Evolutionary conservation across 2,113 vertebrate species (phyloP), one percentile per base, ranked within the genome.

Genomic region (Terrapene triunguis): DNA sequence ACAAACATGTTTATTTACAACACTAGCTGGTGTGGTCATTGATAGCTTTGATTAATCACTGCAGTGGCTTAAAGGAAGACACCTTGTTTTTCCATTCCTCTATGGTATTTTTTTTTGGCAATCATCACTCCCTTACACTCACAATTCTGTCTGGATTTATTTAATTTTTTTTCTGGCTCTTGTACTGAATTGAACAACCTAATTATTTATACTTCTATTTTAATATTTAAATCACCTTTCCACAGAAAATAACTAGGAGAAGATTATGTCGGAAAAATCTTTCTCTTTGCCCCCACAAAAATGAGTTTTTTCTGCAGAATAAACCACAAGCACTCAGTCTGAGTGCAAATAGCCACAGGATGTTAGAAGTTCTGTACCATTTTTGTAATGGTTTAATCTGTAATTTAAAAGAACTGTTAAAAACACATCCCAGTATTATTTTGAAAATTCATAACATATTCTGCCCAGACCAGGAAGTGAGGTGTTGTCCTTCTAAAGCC

Each of bases 401-500:
- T 90, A 62, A 91, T 97, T 92, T 82, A 44, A 79, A 84, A 89
- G 79, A 91, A 90, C 88, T 5, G 1, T 94, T 94, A 76, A 84
- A 94, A 96, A 85, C 91, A 81, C 76, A 89, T 65, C 55, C 55
- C 88, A 78, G 69, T 82, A 93, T 96, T 97, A 97, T 96, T 97
- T 93, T 96, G 95, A 94, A 97, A 96, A 92, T 92, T 76, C 81
- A 76, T 76, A 86, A 80, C 93, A 94, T 89, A 93, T 97, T 93
- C 94, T 57, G 80, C 92, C 95, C 87, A 89, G 92, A 93, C 89
- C 97, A 97, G 98, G 98, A 98, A 98, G 94, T 96, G 97, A 98
- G 97, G 95, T 97, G 97, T 84, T 98, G 91, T 97, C 96, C 95
- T 98, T 98, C 97, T 96, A 95, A 96, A 89, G 94, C 87, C 92